Conservation (phyloP, 2,113 vertebrate species). For the Dasyprocta punctata region DNA sequence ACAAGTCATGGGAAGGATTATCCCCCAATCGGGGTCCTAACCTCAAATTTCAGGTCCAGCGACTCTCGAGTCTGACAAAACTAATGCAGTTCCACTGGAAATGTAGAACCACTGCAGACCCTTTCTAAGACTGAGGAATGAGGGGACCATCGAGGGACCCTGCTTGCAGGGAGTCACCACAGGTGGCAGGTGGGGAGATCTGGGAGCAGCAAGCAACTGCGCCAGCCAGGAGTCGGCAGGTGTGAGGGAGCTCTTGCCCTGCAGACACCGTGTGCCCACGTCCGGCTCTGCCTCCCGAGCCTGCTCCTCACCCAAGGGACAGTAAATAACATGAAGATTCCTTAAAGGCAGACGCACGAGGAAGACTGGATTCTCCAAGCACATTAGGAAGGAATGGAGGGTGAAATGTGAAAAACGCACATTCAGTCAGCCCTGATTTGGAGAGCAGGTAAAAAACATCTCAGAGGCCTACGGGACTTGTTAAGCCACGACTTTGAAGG, state of each 20-base stretch:
- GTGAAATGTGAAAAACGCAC: neutral
- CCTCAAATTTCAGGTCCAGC: neutral
- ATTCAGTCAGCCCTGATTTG: neutral
- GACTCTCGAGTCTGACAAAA: neutral
- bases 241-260: neutral
- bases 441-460: neutral
- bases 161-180: conserved; percentile 1
- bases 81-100: neutral
- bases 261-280: neutral
- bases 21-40: neutral
- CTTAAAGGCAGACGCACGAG: neutral
- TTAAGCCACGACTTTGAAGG: conserved; percentile 19
- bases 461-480: neutral
- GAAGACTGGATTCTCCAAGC: neutral
- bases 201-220: neutral
- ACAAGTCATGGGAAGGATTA: neutral
- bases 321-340: conserved; percentile 47
- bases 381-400: neutral
- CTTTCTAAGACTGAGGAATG: neutral
- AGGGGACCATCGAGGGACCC: neutral
- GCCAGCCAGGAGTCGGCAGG: neutral
- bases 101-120: neutral
- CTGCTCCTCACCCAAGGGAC: neutral
- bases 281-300: neutral
- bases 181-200: neutral